Base-by-base conservation (phyloP, 2,797 vertebrate genomes). In the Chelidonichthys spinosus region DNA sequence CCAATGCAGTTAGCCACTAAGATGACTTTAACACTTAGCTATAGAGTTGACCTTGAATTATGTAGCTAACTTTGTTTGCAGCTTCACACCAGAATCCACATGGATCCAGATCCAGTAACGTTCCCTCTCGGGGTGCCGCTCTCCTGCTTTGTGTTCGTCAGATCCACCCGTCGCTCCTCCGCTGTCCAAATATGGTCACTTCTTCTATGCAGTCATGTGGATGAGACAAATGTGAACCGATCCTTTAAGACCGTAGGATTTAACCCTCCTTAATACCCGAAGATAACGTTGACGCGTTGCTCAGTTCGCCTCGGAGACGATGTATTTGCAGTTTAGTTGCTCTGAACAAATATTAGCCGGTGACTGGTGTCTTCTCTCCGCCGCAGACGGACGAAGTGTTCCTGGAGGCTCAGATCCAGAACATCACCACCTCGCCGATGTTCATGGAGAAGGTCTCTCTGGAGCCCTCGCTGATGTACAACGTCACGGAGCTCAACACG, bases 391-490 rank as follows among this genome's bases (percentile, higher is more conserved):
- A 99, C 72, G 98, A 99, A 92, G 98, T 99, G n/a, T 99, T 99
- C 92, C 92, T 99, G 53, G 98, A 99, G 94, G 98, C 98, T 65
- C 98, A 99, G 91, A 99, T 99, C 92, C 98, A 99, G 93, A 99
- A 99, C 93, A 99, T 99, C 92, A 99, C 98, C 69, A 98, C 97
- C 3, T 99, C 98, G 8, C 97, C 98, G 0, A 99, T 99, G 98
- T 99, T 98, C 90, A 99, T 99, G 98, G 98, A 99, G 94, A 99
- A 98, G 88, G 98, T 99, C 75, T 99, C 98, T 35, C 86, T 99
- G 78, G 98, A 99, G 61, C 98, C 98, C 0, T 99, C 98, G 55
- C 94, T 98, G 83, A 99, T 99, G 98, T 99, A 99, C 93, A 97
- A 95, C 36, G 98, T 99, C 60, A 95, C 96, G 11, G 98, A 99